These are phyloP conservation scores for Trachelus stipa DNA, from an alignment of 2,888 invertebrate genomes.

Conservation along the genomic window DNA sequence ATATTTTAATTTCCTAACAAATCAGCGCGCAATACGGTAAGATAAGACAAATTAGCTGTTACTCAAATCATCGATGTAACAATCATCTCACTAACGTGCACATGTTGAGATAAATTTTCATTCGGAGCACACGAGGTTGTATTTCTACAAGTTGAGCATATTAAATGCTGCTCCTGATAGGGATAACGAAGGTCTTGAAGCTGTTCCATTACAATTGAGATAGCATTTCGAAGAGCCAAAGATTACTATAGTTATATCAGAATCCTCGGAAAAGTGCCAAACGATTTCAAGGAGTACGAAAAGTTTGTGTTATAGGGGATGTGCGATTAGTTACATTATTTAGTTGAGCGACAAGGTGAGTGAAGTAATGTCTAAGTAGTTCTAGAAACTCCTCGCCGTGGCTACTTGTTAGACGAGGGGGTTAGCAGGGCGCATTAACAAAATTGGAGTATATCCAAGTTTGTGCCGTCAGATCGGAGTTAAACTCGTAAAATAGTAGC, in stretches of 20 bases:
- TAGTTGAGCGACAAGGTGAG: conserved; percentile 12
- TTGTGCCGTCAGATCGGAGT: conserved; percentile 43
- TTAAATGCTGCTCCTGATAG: background rate
- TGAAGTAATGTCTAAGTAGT: conserved; percentile 32
- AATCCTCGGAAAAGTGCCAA: conserved; percentile 2
- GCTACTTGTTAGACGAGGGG: conserved; percentile 12
- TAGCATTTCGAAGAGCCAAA: background rate
- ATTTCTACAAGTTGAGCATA: background rate
- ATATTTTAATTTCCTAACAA: background rate
- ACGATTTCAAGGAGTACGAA: background rate
- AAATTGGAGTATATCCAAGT: conserved; percentile 62
- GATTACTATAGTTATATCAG: background rate
- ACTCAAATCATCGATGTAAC: background rate
- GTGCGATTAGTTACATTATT: conserved; percentile 16
- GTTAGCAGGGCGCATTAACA: conserved; percentile 52
- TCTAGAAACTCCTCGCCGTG: conserved; percentile 34
- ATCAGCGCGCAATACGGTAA: background rate
- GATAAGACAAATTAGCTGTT: background rate
- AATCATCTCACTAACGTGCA: background rate
- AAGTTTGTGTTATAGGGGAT: background rate
- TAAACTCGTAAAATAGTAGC: conserved; percentile 22
- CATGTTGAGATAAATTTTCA: background rate
- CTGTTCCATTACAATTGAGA: background rate
- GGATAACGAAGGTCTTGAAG: background rate
- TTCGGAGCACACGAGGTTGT: background rate